Conservation (phyloP, 2,888 invertebrate species). For the Drosophila niveifrons region DNA sequence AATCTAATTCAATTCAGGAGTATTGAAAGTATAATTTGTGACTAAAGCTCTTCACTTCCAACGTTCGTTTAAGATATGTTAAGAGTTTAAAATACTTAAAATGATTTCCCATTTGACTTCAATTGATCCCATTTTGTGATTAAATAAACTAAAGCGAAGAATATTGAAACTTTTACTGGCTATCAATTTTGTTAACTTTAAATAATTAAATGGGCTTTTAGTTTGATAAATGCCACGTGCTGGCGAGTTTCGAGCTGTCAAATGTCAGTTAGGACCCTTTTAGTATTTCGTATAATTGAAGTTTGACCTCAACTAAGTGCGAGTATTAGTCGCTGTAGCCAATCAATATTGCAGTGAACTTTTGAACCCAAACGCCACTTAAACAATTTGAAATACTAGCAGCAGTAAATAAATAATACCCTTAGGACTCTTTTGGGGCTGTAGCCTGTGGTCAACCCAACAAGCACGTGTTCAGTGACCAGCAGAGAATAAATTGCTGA, state of each 20-base stretch:
- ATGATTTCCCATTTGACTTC: too few species aligned
- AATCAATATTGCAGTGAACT: conserved; percentile 30
- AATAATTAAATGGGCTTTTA: not conserved
- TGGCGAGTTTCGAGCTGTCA: not conserved
- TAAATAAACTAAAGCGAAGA: too few species aligned
- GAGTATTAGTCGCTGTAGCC: not conserved
- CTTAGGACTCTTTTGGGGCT: not conserved
- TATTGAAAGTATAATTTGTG: not conserved
- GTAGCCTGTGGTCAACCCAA: conserved; percentile 38
- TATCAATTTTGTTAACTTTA: not conserved
- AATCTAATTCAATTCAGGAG: not conserved
- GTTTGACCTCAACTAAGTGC: not conserved
- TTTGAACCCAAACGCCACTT: conserved; percentile 24
- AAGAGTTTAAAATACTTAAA: too few species aligned
- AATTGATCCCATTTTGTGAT: too few species aligned
- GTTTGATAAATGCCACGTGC: not conserved
- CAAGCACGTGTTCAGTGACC: conserved; percentile 9
- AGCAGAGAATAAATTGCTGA: not conserved
- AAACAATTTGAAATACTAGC: conserved; percentile 18
- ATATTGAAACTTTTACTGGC: too few species aligned
- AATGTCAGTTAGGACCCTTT: not conserved
- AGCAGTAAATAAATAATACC: conserved; percentile 29
- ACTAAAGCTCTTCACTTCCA: not conserved
- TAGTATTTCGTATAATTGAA: not conserved
- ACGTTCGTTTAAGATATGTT: too few species aligned